Percentiles rank a stretch among this genome's conserved stretches.
Conservation (phyloP, 2,888 invertebrate species). For the Margaritifera margaritifera region DNA sequence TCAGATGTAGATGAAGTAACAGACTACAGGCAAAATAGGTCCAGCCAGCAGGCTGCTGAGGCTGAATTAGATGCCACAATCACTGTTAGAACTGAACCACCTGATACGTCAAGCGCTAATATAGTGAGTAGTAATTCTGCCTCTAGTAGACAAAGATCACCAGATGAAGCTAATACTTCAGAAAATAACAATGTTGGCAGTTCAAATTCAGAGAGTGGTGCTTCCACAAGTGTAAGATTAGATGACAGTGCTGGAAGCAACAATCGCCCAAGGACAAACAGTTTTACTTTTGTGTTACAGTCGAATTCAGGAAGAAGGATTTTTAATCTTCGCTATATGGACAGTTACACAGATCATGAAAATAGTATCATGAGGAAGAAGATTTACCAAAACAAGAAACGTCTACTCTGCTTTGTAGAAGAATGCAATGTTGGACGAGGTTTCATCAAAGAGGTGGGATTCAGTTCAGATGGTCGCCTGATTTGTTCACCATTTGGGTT, state of each 20-base stretch:
- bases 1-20: too few relatives aligned
- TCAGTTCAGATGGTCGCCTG: conserved; percentile 90
- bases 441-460: conserved; percentile 93
- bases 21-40: too few relatives aligned
- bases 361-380: conserved; percentile 30
- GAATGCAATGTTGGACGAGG: conserved; percentile 92
- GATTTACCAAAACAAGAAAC: conserved; percentile 79
- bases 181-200: conserved; percentile 3
- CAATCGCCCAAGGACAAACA: conserved; percentile 21
- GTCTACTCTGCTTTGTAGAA: conserved; percentile 87
- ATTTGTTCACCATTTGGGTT: conserved; percentile 92
- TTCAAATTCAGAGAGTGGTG: conserved; percentile 6
- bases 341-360: conserved; percentile 32
- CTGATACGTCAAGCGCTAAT: not conserved
- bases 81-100: conserved; percentile 5
- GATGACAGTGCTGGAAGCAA: not conserved
- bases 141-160: not conserved
- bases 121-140: not conserved
- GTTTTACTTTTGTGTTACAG: conserved; percentile 34
- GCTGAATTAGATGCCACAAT: not conserved
- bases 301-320: conserved; percentile 32
- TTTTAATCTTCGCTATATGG: conserved; percentile 36
- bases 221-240: conserved; percentile 8
- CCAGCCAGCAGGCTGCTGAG: not conserved
- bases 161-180: not conserved